Evolutionary conservation across 2,888 invertebrate species (phyloP), one percentile per base, ranked within the genome.

Genomic region (Onthophagus sagittarius): DNA sequence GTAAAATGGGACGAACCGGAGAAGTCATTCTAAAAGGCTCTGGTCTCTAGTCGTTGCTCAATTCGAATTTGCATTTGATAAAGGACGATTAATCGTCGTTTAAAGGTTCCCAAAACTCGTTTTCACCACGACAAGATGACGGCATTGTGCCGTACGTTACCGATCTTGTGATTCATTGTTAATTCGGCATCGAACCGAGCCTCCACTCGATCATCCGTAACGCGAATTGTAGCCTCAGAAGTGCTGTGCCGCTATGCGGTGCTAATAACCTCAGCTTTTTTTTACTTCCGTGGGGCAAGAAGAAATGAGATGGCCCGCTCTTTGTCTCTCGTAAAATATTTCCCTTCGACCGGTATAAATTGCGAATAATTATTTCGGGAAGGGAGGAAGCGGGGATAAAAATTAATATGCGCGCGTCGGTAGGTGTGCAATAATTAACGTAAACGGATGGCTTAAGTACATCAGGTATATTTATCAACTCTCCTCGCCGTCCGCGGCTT

Each of bases 141-240:
- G 75, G 76, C 73, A 75, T 72, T 76, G 76, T 78, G 76, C 76
- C 77, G 76, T 78, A 77, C 77, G 78, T 77, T 77, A 74, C 75
- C 76, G 76, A 78, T 77, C 76, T 76, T 77, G 77, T 78, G 78
- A 78, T 77, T 78, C 77, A 77, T 77, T 77, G 76, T 78, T 76
- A 77, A 77, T 77, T 77, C 76, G 23, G 15, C 31, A 74, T 75
- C 74, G 72, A 73, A 72, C 75, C 75, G 71, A 63, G 71, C 62
- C 62, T 53, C 72, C 75, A 75, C 77, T 78, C 75, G 76, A 78
- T 78, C 77, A 77, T 76, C 77, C 76, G 75, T 78, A 78, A 77
- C 77, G 78, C 76, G 77, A 77, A 77, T 77, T 75, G 75, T 76
- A 78, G 75, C 75, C 75, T 74, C 76, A 72, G 76, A 74, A 77